Conservation (phyloP, 2,888 invertebrate genomes). For the Cantharis rufa region DNA sequence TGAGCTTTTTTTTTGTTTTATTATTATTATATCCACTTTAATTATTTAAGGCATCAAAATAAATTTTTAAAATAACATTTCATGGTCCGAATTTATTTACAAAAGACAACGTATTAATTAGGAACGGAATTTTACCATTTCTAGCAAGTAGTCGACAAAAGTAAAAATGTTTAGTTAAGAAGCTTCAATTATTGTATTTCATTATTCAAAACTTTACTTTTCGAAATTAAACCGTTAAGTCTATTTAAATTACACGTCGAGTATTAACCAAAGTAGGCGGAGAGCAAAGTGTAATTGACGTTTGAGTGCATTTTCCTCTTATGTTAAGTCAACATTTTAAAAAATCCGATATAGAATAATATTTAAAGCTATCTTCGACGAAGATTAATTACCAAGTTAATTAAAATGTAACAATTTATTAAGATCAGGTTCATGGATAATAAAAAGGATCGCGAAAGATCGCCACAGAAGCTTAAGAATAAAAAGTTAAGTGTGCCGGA, state of each 20-base stretch:
- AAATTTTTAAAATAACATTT: background rate
- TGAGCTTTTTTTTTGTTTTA: too few relatives aligned
- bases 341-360: background rate
- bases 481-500: background rate
- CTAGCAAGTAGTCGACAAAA: background rate
- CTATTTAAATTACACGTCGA: background rate
- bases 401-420: background rate
- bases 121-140: background rate
- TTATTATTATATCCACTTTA: background rate
- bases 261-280: background rate
- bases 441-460: background rate
- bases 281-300: background rate
- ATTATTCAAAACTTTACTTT: background rate
- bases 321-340: background rate
- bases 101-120: background rate
- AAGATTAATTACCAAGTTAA: background rate
- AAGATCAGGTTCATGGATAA: background rate
- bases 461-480: background rate
- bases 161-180: background rate
- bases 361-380: background rate
- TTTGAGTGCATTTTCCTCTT: background rate
- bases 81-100: background rate
- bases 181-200: background rate
- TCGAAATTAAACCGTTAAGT: background rate
- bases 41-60: background rate